These are phyloP conservation scores for Drosophila ochracea DNA, from an alignment of 2,888 invertebrate genomes.

Conservation along the genomic window DNA sequence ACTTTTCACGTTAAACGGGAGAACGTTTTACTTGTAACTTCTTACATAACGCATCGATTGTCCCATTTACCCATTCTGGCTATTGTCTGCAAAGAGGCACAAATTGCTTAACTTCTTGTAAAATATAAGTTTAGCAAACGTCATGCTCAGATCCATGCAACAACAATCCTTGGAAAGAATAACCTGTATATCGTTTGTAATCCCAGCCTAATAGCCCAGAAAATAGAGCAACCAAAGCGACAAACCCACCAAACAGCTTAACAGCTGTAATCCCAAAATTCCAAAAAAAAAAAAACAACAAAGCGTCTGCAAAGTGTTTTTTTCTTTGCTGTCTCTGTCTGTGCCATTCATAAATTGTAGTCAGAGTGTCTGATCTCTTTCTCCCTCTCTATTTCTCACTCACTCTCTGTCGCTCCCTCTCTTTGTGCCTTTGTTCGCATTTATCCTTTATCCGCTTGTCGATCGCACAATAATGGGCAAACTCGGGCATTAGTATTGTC, in stretches of 20 bases:
- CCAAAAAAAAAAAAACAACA: slow-evolving; percentile 48
- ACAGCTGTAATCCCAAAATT: slow-evolving; percentile 73
- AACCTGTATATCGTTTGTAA: slow-evolving; percentile 56
- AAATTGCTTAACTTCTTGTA: slow-evolving; percentile 72
- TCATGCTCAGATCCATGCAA: slow-evolving; percentile 41
- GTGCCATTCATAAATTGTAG: slow-evolving; percentile 58
- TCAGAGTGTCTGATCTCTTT: slow-evolving; percentile 41
- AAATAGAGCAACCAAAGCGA: slow-evolving; percentile 59
- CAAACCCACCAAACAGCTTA: slow-evolving; percentile 74
- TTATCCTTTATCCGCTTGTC: slow-evolving; percentile 66
- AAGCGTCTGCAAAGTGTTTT: slow-evolving; percentile 64
- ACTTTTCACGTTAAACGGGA: slow-evolving; percentile 13
- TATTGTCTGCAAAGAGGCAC: slow-evolving; percentile 46
- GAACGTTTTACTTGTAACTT: slow-evolving; percentile 61
- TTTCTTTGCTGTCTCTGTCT: slow-evolving; percentile 20
- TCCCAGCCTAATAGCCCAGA: slow-evolving; percentile 50
- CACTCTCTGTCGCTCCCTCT: background rate
- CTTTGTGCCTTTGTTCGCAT: background rate
- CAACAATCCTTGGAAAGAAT: slow-evolving; percentile 35
- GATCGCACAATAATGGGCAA: slow-evolving; percentile 75
- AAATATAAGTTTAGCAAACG: slow-evolving; percentile 48
- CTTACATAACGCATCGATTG: slow-evolving; percentile 63
- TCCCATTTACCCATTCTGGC: slow-evolving; percentile 2
- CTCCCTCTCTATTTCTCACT: background rate
- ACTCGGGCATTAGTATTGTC: slow-evolving; percentile 41